Percentiles rank a stretch among this genome's conserved stretches.
These are phyloP conservation scores for Platycheirus albimanus DNA, from an alignment of 2,888 invertebrate genomes.

Conservation along the genomic window DNA sequence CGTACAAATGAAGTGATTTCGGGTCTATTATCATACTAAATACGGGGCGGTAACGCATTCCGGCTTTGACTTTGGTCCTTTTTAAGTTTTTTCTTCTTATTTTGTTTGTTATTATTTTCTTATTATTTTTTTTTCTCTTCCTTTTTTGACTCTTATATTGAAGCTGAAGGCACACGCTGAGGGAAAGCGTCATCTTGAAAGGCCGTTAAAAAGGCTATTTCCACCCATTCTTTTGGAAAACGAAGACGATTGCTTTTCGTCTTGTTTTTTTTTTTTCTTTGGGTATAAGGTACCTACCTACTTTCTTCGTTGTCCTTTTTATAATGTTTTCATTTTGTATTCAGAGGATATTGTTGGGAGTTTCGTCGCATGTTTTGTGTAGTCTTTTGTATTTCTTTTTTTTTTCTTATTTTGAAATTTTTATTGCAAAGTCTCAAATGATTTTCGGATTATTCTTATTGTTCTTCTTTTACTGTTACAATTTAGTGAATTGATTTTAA, in stretches of 20 bases:
- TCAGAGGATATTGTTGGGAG: slow-evolving; percentile 65
- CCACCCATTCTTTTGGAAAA: slow-evolving; percentile 47
- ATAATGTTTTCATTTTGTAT: slow-evolving; percentile 73
- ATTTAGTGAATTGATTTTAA: slow-evolving; percentile 70
- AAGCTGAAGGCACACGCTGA: slow-evolving; percentile 21
- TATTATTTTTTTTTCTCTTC: not conserved
- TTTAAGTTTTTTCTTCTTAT: slow-evolving; percentile 5
- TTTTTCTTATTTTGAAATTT: slow-evolving; percentile 48
- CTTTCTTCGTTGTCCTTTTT: slow-evolving; percentile 25
- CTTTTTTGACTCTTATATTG: slow-evolving; percentile 37
- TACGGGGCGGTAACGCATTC: slow-evolving; percentile 51
- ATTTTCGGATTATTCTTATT: slow-evolving; percentile 46
- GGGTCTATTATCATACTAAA: slow-evolving; percentile 79
- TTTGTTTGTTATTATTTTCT: slow-evolving; percentile 17
- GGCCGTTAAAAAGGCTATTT: slow-evolving; percentile 66
- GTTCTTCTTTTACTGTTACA: slow-evolving; percentile 55
- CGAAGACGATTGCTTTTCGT: slow-evolving; percentile 59
- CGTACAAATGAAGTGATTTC: slow-evolving; percentile 80
- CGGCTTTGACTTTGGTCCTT: slow-evolving; percentile 38
- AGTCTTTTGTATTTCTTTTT: not conserved
- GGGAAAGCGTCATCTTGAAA: slow-evolving; percentile 60
- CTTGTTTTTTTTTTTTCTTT: slow-evolving; percentile 32
- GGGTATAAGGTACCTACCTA: not conserved
- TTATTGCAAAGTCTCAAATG: slow-evolving; percentile 54
- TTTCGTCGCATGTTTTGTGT: slow-evolving; percentile 36